phyloP scores from a whole-genome alignment of 2,113 vertebrate genomes.

The Nothobranchius furzeri region DNA sequence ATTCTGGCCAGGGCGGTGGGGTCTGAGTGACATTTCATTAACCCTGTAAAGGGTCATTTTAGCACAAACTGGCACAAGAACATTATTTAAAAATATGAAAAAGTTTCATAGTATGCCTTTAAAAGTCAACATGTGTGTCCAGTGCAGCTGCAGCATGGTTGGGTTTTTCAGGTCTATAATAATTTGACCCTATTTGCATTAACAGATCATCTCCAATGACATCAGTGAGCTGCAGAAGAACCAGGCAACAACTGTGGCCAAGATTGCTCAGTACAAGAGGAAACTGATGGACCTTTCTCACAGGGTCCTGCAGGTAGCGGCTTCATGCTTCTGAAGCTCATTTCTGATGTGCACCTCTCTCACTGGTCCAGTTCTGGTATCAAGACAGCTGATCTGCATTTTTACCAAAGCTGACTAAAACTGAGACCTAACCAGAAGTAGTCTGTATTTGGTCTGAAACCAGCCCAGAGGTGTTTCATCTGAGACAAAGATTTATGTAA shows the following conservation, averaged over 20 bases:
- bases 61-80: too few species aligned
- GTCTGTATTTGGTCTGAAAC: neutral
- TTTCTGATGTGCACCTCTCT: neutral
- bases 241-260: slow-evolving; percentile 94
- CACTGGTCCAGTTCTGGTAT: too few species aligned
- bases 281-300: slow-evolving; percentile 98
- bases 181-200: neutral
- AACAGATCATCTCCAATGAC: slow-evolving; percentile 94
- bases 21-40: too few species aligned
- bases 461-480: neutral
- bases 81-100: too few species aligned
- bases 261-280: slow-evolving; percentile 97
- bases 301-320: slow-evolving; percentile 89
- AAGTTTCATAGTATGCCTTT: neutral
- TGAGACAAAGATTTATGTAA: neutral
- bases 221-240: slow-evolving; percentile 97
- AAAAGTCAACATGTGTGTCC: too few species aligned
- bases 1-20: neutral
- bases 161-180: too few species aligned
- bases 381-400: too few species aligned
- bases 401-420: too few species aligned
- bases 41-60: too few species aligned
- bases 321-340: neutral
- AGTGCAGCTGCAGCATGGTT: too few species aligned
- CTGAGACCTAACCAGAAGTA: neutral